A percentile compares a stretch with the other conserved stretches of the same genome.
These are phyloP conservation scores for Hirtodrosophila histrioides DNA, from an alignment of 2,888 invertebrate species.

Conservation along the genomic window DNA sequence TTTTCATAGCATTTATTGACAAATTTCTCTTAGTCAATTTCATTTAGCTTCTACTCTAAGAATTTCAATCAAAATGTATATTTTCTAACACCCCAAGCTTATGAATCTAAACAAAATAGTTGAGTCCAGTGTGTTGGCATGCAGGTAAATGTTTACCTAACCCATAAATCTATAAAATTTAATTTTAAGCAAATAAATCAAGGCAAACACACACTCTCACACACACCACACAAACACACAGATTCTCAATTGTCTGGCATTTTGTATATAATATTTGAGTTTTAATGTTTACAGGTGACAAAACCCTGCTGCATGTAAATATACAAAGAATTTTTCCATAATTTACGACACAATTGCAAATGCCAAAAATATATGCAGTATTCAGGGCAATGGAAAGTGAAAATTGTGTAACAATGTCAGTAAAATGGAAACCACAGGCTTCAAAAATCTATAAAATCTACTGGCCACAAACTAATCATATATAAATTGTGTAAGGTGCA, in stretches of 20 bases:
- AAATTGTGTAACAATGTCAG: conserved; percentile 29
- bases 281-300: conserved; percentile 29
- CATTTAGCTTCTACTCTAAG: not conserved
- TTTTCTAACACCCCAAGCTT: not conserved
- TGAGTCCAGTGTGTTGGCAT: conserved; percentile 2
- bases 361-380: conserved; percentile 24
- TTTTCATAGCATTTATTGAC: too few relatives aligned
- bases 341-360: conserved; percentile 45
- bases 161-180: conserved; percentile 51
- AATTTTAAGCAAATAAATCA: conserved; percentile 68
- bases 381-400: conserved; percentile 53
- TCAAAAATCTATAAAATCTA: conserved; percentile 13
- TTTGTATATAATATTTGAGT: conserved; percentile 15
- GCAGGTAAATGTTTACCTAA: conserved; percentile 44
- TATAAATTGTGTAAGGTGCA: conserved; percentile 22
- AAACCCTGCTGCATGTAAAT: conserved; percentile 12
- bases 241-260: conserved; percentile 8
- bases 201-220: conserved; percentile 20
- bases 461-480: conserved; percentile 28
- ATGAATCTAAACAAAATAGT: conserved; percentile 11
- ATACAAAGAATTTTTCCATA: conserved; percentile 31
- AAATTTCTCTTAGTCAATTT: not conserved
- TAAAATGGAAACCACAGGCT: conserved; percentile 17
- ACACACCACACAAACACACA: conserved; percentile 8
- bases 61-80: not conserved